Percentiles rank a stretch among this genome's conserved stretches.
Evolutionary conservation across 2,797 vertebrate species (phyloP).

Genomic region (Malacoraja senta): DNA sequence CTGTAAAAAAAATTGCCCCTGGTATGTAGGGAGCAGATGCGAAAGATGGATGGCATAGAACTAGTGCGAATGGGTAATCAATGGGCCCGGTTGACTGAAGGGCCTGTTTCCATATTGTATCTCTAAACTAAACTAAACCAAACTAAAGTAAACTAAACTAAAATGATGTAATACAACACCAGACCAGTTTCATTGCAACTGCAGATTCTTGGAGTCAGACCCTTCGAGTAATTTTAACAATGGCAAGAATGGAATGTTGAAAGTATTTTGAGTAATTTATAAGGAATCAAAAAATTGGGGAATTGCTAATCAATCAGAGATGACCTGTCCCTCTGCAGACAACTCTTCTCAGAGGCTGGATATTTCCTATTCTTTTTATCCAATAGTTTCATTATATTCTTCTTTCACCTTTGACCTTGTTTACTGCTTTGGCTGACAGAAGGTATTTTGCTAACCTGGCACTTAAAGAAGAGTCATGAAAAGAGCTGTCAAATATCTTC

Average conservation of each 20-base stretch:
- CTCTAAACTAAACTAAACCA: too few relatives aligned
- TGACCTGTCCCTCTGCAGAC: constrained; percentile 10
- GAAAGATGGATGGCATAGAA: too few relatives aligned
- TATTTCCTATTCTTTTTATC: constrained; percentile 33
- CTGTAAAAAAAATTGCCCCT: too few relatives aligned
- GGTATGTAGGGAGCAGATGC: too few relatives aligned
- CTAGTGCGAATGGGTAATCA: too few relatives aligned
- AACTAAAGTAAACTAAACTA: too few relatives aligned
- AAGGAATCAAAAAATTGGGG: constrained; percentile 6
- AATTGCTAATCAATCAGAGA: neutral
- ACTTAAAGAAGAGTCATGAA: constrained; percentile 38
- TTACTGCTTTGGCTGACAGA: constrained; percentile 38
- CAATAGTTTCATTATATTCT: constrained; percentile 36
- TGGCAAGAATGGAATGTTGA: neutral
- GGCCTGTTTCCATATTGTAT: too few relatives aligned
- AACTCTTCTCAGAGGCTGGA: constrained; percentile 13
- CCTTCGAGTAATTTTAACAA: neutral
- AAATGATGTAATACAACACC: neutral
- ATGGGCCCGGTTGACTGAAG: too few relatives aligned
- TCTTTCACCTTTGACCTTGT: constrained; percentile 36
- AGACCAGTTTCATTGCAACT: neutral
- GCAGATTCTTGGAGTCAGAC: neutral
- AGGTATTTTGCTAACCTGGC: constrained; percentile 32
- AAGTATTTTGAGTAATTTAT: neutral
- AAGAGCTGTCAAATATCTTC: constrained; percentile 39